These are phyloP conservation scores for Microplitis manilae DNA, from an alignment of 2,888 invertebrate species.

Conservation along the genomic window DNA sequence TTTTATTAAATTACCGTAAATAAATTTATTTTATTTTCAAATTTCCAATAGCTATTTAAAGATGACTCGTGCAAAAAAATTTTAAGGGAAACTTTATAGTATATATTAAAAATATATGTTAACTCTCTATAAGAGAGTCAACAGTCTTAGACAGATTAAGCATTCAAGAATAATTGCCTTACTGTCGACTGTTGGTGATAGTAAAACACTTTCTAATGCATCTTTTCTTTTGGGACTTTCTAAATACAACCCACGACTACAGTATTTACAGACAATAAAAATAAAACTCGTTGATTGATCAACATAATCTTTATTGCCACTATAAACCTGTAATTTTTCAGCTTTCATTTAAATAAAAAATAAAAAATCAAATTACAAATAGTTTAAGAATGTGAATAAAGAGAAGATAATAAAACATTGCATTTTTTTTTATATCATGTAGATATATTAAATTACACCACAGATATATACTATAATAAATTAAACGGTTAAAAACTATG, in stretches of 20 bases:
- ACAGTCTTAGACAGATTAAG: not conserved
- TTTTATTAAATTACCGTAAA: too few species aligned
- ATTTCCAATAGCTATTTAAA: too few species aligned
- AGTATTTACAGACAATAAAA: conserved; percentile 3
- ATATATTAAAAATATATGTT: too few species aligned
- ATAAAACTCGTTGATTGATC: not conserved
- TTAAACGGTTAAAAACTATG: conserved; percentile 18
- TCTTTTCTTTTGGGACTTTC: conserved; percentile 43
- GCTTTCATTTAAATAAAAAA: not conserved
- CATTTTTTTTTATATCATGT: not conserved
- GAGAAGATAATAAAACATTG: too few species aligned
- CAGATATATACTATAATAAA: conserved; percentile 25
- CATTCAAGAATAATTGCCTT: not conserved
- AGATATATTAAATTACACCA: not conserved
- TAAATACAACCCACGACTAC: conserved; percentile 18
- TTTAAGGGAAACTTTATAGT: too few species aligned
- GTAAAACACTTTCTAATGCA: conserved; percentile 65
- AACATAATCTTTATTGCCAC: not conserved
- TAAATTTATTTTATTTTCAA: too few species aligned
- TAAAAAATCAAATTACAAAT: not conserved
- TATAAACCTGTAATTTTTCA: not conserved
- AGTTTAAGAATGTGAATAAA: not conserved
- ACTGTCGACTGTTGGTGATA: conserved; percentile 32
- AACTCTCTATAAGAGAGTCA: not conserved
- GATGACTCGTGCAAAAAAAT: too few species aligned